These are phyloP conservation scores for Mastomys coucha DNA, from an alignment of 2,113 vertebrate genomes.

Conservation along the genomic window DNA sequence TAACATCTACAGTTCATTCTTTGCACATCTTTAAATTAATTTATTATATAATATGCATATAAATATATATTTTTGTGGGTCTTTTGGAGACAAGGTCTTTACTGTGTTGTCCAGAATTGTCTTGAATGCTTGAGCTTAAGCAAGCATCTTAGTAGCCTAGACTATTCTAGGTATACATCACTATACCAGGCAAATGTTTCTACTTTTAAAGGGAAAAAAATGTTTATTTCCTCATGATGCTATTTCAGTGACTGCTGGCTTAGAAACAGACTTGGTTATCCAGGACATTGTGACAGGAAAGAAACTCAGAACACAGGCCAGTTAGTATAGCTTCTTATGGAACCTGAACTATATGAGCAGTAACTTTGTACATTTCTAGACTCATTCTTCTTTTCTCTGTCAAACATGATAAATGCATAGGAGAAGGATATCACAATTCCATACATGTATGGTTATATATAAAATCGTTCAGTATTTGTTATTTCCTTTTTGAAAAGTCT, in stretches of 20 bases:
- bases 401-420: constrained; percentile 1
- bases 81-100: neutral
- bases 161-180: too few relatives aligned
- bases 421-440: neutral
- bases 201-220: constrained; percentile 40
- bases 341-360: neutral
- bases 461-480: neutral
- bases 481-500: neutral
- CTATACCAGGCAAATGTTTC: neutral
- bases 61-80: neutral
- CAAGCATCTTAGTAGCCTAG: neutral
- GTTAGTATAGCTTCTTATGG: neutral
- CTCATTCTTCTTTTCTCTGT: neutral
- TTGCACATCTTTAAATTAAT: constrained; percentile 10
- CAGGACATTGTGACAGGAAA: neutral
- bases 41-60: neutral
- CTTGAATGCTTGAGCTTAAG: neutral
- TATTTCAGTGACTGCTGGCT: neutral
- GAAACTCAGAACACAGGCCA: constrained; percentile 35
- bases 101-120: neutral
- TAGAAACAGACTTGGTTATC: neutral
- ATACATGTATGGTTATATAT: neutral
- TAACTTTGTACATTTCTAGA: constrained; percentile 6
- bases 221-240: constrained; percentile 21
- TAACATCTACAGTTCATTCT: constrained; percentile 6